A percentile compares a stretch with the other conserved stretches of the same genome.
Evolutionary conservation across 2,797 vertebrate genomes (phyloP).

Genomic region (Hemibagrus guttatus): DNA sequence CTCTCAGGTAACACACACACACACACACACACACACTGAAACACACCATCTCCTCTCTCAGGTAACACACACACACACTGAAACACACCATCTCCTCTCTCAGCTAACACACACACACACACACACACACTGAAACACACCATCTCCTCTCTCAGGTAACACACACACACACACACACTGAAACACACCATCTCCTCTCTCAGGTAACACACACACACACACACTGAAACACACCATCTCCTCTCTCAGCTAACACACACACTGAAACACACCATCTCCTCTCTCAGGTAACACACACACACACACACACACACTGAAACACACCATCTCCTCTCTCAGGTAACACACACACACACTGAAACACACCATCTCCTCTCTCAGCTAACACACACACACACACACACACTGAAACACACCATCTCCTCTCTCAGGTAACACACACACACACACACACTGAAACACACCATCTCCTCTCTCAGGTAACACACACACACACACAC

Average conservation of each 20-base stretch:
- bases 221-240: too few species aligned
- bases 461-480: too few species aligned
- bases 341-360: too few species aligned
- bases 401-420: too few species aligned
- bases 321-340: neutral
- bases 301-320: neutral
- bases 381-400: too few species aligned
- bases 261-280: neutral
- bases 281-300: too few species aligned
- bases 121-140: neutral
- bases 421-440: too few species aligned
- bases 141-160: neutral
- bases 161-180: neutral
- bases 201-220: neutral
- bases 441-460: too few species aligned
- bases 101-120: slow-evolving; percentile 3
- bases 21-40: neutral
- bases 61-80: neutral
- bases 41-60: too few species aligned
- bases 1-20: slow-evolving; percentile 78
- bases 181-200: neutral
- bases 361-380: too few species aligned
- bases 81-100: neutral
- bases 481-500: too few species aligned
- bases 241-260: neutral